Evolutionary conservation across 2,113 vertebrate species (phyloP).

Genomic region (Podocnemis expansa): DNA sequence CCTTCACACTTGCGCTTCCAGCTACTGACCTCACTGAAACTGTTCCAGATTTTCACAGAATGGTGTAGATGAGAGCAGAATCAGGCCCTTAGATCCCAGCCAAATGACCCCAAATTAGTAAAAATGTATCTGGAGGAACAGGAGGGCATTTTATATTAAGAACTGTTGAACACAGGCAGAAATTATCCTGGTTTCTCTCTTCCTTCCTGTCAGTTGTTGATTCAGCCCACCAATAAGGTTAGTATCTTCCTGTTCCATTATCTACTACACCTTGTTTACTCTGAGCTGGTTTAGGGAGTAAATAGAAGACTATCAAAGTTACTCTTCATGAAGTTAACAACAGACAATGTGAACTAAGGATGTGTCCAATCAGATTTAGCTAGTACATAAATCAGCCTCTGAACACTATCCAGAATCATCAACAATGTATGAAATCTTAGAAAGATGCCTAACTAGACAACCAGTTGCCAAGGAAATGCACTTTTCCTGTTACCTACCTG

Average conservation of each 20-base stretch:
- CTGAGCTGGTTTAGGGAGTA: not conserved
- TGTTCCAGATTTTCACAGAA: not conserved
- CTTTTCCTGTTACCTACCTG: not conserved
- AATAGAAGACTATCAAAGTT: slow-evolving; percentile 5
- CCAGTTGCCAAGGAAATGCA: slow-evolving; percentile 13
- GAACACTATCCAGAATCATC: not conserved
- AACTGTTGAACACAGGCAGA: not conserved
- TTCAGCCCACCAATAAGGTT: not conserved
- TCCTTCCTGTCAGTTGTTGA: not conserved
- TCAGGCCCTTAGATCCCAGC: not conserved
- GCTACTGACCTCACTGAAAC: not conserved
- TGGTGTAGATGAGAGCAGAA: not conserved
- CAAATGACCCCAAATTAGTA: not conserved
- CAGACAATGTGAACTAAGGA: not conserved
- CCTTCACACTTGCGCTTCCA: not conserved
- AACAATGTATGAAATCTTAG: not conserved
- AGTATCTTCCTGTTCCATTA: not conserved
- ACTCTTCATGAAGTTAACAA: not conserved
- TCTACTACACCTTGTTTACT: not conserved
- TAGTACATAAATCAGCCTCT: not conserved
- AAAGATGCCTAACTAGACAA: not conserved
- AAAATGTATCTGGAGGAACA: not conserved
- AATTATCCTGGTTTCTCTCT: not conserved
- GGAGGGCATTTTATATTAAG: not conserved
- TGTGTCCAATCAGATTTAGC: not conserved